phyloP scores from a whole-genome alignment of 1,140 invertebrate species.

The Bemisia tabaci region DNA sequence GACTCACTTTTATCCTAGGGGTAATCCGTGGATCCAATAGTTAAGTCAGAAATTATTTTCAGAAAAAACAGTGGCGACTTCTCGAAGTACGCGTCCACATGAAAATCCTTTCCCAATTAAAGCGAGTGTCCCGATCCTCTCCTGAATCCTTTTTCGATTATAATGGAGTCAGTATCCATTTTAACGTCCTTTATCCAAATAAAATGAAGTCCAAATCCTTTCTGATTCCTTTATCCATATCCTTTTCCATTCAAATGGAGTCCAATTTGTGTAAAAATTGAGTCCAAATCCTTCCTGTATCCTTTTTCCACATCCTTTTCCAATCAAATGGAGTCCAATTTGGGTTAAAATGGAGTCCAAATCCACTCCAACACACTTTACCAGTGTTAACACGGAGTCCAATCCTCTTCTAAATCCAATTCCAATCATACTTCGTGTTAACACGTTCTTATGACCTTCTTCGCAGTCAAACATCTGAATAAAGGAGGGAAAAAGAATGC shows the following conservation, averaged over 20 bases:
- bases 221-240: too few species aligned
- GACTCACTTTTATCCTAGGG: not conserved
- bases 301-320: not conserved
- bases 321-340: not conserved
- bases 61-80: not conserved
- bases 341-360: not conserved
- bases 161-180: too few species aligned
- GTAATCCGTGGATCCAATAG: not conserved
- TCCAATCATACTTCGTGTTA: not conserved
- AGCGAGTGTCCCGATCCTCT: too few species aligned
- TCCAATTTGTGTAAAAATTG: not conserved
- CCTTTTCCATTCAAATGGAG: not conserved
- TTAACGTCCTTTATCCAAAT: too few species aligned
- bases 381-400: not conserved
- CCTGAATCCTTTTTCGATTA: too few species aligned
- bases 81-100: not conserved
- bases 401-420: not conserved
- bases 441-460: not conserved
- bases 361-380: not conserved
- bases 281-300: not conserved
- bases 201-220: too few species aligned
- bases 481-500: not conserved
- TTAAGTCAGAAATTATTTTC: not conserved
- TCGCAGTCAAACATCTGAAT: not conserved
- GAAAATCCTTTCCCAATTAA: not conserved